These are phyloP conservation scores for Iselma pallidipennis DNA, from an alignment of 2,888 invertebrate genomes.

Conservation along the genomic window DNA sequence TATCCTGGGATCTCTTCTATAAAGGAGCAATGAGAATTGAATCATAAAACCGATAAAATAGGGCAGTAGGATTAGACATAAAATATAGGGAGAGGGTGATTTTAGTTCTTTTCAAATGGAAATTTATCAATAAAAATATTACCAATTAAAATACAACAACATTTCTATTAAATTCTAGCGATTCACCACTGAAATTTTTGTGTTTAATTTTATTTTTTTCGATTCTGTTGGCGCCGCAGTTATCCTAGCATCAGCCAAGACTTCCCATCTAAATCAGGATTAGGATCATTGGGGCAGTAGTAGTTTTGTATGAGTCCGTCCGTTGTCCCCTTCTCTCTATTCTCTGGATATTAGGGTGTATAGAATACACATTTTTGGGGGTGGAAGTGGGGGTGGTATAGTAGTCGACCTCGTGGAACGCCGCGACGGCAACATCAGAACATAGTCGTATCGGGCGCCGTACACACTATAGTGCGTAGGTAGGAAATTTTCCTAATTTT, in stretches of 20 bases:
- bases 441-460: conserved; percentile 15
- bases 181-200: too few relatives aligned
- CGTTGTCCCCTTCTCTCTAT: conserved; percentile 7
- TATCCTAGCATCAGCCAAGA: not conserved
- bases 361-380: conserved; percentile 8
- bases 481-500: not conserved
- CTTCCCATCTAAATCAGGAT: conserved; percentile 12
- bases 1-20: not conserved
- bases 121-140: not conserved
- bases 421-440: conserved; percentile 27
- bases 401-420: conserved; percentile 26
- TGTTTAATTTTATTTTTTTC: too few relatives aligned
- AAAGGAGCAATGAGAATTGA: not conserved
- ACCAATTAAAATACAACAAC: not conserved
- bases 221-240: not conserved
- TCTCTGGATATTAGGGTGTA: not conserved
- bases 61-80: conserved; percentile 9
- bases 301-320: conserved; percentile 30
- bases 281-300: conserved; percentile 46
- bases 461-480: conserved; percentile 8
- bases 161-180: not conserved
- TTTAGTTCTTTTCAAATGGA: not conserved
- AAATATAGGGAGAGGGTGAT: conserved; percentile 12
- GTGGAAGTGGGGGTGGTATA: conserved; percentile 31
- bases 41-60: not conserved